phyloP scores from a whole-genome alignment of 2,113 vertebrate genomes.

The Epinephelus moara region DNA sequence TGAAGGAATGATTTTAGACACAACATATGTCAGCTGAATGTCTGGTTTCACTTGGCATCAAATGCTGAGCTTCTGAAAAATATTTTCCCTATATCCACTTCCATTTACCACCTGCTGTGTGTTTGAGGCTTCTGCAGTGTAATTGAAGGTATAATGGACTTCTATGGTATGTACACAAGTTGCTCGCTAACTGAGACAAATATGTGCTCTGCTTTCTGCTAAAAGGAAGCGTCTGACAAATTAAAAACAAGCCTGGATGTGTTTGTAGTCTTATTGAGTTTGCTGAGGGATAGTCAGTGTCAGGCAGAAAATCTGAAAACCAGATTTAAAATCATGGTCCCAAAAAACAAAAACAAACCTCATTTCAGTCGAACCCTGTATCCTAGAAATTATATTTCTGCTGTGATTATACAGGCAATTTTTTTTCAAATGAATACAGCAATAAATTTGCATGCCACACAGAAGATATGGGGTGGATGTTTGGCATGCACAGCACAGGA shows the following conservation, averaged over 20 bases:
- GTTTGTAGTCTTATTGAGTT: too few relatives aligned
- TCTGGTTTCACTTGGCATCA: background rate
- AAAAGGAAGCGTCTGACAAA: background rate
- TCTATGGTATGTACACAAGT: background rate
- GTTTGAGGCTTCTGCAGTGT: slow-evolving; percentile 9
- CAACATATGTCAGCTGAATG: background rate
- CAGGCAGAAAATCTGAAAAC: background rate
- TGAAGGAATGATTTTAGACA: slow-evolving; percentile 2
- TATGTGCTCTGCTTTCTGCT: background rate
- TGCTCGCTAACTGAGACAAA: background rate
- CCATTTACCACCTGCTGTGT: slow-evolving; percentile 19
- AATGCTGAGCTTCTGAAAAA: background rate
- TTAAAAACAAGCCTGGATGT: background rate
- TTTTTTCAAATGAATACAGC: too few relatives aligned
- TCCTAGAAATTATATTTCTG: background rate
- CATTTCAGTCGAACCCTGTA: background rate
- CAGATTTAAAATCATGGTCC: background rate
- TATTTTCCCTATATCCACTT: background rate
- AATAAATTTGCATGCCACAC: too few relatives aligned
- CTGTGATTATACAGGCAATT: too few relatives aligned
- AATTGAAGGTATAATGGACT: slow-evolving; percentile 9
- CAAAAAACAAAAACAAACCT: background rate
- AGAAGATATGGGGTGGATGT: too few relatives aligned
- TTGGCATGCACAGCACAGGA: too few relatives aligned
- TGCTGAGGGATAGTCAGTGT: background rate